Base-by-base conservation (phyloP, 1,140 invertebrate species). In the Epicauta chinensis region DNA sequence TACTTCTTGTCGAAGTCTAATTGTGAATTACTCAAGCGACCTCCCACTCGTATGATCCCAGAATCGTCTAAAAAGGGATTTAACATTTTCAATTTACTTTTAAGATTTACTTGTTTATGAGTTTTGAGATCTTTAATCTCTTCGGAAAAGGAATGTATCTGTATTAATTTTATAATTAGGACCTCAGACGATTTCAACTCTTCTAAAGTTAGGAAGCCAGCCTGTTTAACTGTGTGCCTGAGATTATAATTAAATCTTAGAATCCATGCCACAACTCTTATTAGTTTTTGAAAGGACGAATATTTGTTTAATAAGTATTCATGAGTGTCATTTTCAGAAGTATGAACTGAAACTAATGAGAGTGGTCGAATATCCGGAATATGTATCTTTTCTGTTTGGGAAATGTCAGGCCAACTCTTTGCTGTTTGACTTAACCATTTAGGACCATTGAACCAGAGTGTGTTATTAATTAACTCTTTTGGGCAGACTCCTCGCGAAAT, bases 31-130 rank as follows among this genome's bases (percentile, higher is more conserved):
- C 46, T 41, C 2, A 75, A 32, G 49, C 73, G 48, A 13, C 73
- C 69, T 3, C 72, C 72, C 1, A 75, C 71, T 14, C 72, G 55
- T 32, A 75, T 34, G 12, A 72, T 36, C 4, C 62, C 62, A 9
- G 63, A n/a, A 11, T 64, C n/a, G 47, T 72, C 69, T 11, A 75
- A 29, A 43, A 67, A 68, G 14, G 72, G 71, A 17, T 56, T 60
- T 6, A 72, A 53, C 36, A 45, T 57, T 44, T 41, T 23, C 40
- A 65, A 43, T 16, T 53, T n/a, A n/a, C n/a, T n/a, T n/a, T n/a
- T n/a, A n/a, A n/a, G 49, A 39, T 35, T 56, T 7, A 10, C 14
- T 13, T 30, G 34, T 36, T 10, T 10, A 10, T 49, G 5, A 31
- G n/a, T 3, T 45, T 30, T n/a, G 7, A 11, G 36, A 0, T 52